phyloP scores from a whole-genome alignment of 2,113 vertebrate species.

The Aegypius monachus region DNA sequence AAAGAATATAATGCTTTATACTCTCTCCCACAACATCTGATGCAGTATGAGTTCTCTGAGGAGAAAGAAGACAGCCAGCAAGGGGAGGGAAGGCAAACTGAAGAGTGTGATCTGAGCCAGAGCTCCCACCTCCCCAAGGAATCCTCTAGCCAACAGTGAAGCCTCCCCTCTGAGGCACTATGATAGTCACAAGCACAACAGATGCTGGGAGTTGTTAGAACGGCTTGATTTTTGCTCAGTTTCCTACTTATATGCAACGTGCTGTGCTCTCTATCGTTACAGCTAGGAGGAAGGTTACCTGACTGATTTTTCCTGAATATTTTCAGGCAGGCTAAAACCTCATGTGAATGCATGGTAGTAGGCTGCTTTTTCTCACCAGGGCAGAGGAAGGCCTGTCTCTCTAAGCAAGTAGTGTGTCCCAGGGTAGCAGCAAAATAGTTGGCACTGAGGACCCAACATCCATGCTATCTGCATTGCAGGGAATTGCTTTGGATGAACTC shows the following conservation, averaged over 20 bases:
- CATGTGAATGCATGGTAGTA: not conserved
- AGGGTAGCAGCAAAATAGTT: not conserved
- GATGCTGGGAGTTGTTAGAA: not conserved
- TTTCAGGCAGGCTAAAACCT: not conserved
- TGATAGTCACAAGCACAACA: not conserved
- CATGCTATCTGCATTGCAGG: not conserved
- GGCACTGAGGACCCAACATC: not conserved
- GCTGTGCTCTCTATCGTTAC: not conserved
- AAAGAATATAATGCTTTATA: not conserved
- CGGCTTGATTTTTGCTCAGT: not conserved
- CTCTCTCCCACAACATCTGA: not conserved
- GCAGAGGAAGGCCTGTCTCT: not conserved
- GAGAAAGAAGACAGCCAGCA: not conserved
- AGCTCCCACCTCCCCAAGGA: not conserved
- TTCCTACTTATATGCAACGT: not conserved
- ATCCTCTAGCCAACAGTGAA: not conserved
- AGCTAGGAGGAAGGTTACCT: not conserved
- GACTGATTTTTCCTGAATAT: not conserved
- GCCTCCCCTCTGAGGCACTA: not conserved
- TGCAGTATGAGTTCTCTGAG: not conserved
- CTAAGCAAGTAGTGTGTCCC: not conserved
- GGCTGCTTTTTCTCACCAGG: not conserved
- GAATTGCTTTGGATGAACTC: not conserved
- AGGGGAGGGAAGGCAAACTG: not conserved
- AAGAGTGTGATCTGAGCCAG: not conserved